Base-by-base conservation (phyloP, 2,888 invertebrate genomes). In the Sipha maydis region DNA sequence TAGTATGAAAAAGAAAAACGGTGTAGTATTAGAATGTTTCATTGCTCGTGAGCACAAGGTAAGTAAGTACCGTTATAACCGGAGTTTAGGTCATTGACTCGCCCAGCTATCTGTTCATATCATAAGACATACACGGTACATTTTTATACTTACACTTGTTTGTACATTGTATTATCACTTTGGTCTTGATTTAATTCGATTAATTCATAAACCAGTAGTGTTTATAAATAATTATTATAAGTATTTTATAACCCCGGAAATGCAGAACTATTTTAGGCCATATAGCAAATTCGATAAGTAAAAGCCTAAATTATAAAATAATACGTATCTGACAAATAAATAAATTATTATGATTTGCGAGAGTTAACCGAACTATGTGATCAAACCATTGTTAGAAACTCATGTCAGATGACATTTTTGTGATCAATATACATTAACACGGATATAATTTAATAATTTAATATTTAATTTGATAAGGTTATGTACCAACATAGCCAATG, bases 61-160 rank as follows among this genome's bases (percentile, higher is more conserved):
- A 54, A 85, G 77, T n/a, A 17, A 48, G 69, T 85, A 85, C 85
- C 85, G 85, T 85, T 85, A 85, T 31, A 21, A 85, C 77, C 19
- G 54, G 77, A 85, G 69, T 85, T 77, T 78, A 85, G 85, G 85
- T 85, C 85, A 78, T 54, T 78, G 85, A 85, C 85, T 85, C 85
- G 78, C 85, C 78, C 48, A 31, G 48, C 85, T 85, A 78, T 69
- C n/a, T 78, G 85, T 69, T 69, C 85, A 78, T 78, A 77, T 77
- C 67, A 67, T 73, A 83, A 25, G 48, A 83, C 73, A 69, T 73
- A 69, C 77, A 31, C 48, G 11, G 56, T n/a, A 17, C 25, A 31
- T 21, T 83, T 83, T 61, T 83, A 56, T 83, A 83, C 61, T 85
- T 41, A 84, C 67, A 19, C 69, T 48, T 28, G 61, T 69, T 11